These are phyloP conservation scores for Misgurnus anguillicaudatus DNA, from an alignment of 2,113 vertebrate genomes.

Conservation along the genomic window DNA sequence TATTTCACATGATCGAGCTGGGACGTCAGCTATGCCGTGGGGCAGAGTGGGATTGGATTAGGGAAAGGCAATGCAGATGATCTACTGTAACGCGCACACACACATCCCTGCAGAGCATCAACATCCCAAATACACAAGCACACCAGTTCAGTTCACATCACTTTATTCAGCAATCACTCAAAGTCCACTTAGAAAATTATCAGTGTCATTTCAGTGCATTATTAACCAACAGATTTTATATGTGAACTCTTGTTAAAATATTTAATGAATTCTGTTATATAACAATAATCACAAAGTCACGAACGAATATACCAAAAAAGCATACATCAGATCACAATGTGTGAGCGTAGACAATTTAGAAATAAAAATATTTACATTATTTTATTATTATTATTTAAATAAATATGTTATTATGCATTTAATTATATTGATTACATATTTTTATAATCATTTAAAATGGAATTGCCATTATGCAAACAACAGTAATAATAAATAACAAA, in stretches of 20 bases:
- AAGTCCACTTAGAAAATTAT: constrained; percentile 35
- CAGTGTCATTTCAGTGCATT: not conserved
- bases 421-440: no score
- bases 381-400: no score
- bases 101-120: constrained; percentile 8
- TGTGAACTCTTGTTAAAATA: not conserved
- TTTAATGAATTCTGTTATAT: not conserved
- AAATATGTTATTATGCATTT: no score
- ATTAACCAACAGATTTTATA: not conserved
- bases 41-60: constrained; percentile 4
- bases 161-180: constrained; percentile 21
- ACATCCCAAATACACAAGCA: not conserved
- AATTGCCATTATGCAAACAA: no score
- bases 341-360: no score
- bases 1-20: not conserved
- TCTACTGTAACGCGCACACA: constrained; percentile 30
- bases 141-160: not conserved
- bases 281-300: not conserved
- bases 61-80: not conserved
- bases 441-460: no score
- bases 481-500: no score
- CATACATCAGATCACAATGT: not conserved
- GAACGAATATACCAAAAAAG: not conserved
- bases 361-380: not conserved
- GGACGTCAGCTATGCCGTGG: not conserved